Evolutionary conservation across 1,140 invertebrate species (phyloP).

Genomic region (Campodea augens): DNA sequence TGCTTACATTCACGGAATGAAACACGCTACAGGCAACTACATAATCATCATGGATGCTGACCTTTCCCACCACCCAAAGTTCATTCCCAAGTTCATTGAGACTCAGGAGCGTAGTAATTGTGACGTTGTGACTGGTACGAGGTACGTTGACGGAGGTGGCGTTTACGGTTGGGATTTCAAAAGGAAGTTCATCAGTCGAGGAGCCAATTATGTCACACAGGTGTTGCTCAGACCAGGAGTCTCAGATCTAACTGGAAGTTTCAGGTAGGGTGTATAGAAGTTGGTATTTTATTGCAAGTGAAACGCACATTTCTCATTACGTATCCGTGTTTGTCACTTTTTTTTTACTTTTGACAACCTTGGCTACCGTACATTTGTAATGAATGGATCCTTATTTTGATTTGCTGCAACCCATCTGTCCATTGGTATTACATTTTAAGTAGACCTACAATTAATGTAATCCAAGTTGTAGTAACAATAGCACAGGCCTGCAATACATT

Average conservation of each 20-base stretch:
- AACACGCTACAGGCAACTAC: conserved; percentile 93
- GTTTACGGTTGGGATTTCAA: conserved; percentile 98
- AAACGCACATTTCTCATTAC: too few relatives aligned
- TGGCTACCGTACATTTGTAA: too few relatives aligned
- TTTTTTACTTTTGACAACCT: too few relatives aligned
- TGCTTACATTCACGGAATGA: conserved; percentile 93
- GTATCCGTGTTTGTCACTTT: too few relatives aligned
- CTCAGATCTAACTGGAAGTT: conserved; percentile 97
- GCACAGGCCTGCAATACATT: too few relatives aligned
- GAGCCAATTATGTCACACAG: conserved; percentile 91
- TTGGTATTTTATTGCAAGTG: too few relatives aligned
- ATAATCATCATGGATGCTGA: conserved; percentile 99
- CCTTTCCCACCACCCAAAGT: conserved; percentile 98
- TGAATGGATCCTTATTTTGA: too few relatives aligned
- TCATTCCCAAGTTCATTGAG: conserved; percentile 84
- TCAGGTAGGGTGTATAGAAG: too few relatives aligned
- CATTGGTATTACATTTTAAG: too few relatives aligned
- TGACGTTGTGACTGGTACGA: conserved; percentile 87
- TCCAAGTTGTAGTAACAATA: too few relatives aligned
- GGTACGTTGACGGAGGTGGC: conserved; percentile 69
- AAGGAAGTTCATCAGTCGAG: conserved; percentile 74
- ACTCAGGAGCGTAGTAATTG: conserved; percentile 57
- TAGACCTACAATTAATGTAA: too few relatives aligned
- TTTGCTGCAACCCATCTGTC: too few relatives aligned
- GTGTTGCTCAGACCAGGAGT: conserved; percentile 76